phyloP scores from a whole-genome alignment of 2,888 invertebrate species.

The Euphydryas editha region DNA sequence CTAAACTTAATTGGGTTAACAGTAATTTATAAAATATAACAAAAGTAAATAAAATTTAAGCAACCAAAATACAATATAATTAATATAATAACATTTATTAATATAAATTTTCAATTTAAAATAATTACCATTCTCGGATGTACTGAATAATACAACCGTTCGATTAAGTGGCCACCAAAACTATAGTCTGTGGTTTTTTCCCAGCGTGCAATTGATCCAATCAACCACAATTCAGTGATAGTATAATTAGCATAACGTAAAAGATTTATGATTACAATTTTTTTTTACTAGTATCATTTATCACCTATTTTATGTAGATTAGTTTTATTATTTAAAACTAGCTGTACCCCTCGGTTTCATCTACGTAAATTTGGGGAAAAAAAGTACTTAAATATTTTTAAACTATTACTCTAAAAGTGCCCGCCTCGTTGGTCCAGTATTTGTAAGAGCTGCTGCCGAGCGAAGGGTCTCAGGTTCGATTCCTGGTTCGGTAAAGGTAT shows the following conservation, averaged over 20 bases:
- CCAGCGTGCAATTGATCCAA: constrained; percentile 16
- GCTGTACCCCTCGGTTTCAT: too few species aligned
- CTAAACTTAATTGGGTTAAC: background rate
- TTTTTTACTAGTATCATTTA: background rate
- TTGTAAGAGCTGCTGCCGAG: too few species aligned
- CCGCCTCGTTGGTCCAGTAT: too few species aligned
- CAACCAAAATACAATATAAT: too few species aligned
- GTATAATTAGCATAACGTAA: constrained; percentile 21
- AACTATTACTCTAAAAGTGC: too few species aligned
- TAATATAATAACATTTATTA: too few species aligned
- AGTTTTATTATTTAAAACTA: background rate
- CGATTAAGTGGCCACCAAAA: constrained; percentile 23
- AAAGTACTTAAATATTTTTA: too few species aligned
- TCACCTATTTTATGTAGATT: background rate
- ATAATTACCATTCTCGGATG: constrained; percentile 6
- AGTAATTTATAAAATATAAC: too few species aligned
- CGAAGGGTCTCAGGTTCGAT: too few species aligned
- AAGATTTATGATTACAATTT: constrained; percentile 20
- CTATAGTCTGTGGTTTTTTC: constrained; percentile 17
- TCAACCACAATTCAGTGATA: constrained; percentile 19
- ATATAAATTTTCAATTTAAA: background rate
- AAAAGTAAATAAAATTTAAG: too few species aligned
- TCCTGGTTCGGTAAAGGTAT: too few species aligned
- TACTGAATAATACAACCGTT: constrained; percentile 12
- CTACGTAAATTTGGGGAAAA: too few species aligned